These are phyloP conservation scores for Intellagama lesueurii DNA, from an alignment of 2,797 vertebrate genomes.

Conservation along the genomic window DNA sequence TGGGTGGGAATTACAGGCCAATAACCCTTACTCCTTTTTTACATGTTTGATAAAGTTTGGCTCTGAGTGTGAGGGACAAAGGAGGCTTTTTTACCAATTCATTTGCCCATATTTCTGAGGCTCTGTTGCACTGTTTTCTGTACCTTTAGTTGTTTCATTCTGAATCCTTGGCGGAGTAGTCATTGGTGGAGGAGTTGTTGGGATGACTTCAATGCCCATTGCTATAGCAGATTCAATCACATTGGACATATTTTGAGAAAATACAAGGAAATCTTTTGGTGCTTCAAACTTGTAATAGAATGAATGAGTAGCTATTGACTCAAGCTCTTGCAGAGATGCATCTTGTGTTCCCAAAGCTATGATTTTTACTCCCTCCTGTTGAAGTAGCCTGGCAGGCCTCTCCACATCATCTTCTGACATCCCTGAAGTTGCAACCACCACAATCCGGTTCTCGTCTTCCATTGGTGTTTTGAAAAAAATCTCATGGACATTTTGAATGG, in stretches of 20 bases:
- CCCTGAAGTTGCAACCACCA: constrained; percentile 70
- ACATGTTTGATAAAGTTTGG: background rate
- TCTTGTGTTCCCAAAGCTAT: constrained; percentile 68
- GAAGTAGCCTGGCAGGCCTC: constrained; percentile 49
- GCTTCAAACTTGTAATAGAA: constrained; percentile 58
- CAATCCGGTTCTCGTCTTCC: constrained; percentile 62
- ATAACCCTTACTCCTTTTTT: background rate
- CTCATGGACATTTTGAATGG: constrained; percentile 61
- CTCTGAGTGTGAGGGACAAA: too few species aligned
- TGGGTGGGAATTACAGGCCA: too few species aligned
- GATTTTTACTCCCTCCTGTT: constrained; percentile 68
- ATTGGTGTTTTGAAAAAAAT: constrained; percentile 59
- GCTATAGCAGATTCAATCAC: constrained; percentile 48
- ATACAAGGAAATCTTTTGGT: constrained; percentile 44
- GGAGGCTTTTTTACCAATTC: background rate
- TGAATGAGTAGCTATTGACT: constrained; percentile 59
- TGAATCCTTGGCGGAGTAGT: background rate
- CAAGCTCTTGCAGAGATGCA: constrained; percentile 52
- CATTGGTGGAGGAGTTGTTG: constrained; percentile 19
- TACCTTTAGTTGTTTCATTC: constrained; percentile 8
- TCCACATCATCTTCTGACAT: constrained; percentile 68
- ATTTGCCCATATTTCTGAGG: background rate
- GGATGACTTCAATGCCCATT: background rate
- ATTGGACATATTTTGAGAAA: constrained; percentile 51
- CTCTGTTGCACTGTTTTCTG: background rate